A percentile compares a stretch with the other conserved stretches of the same genome.
Evolutionary conservation across 2,888 invertebrate genomes (phyloP).

Genomic region (Chloroclysta siterata): DNA sequence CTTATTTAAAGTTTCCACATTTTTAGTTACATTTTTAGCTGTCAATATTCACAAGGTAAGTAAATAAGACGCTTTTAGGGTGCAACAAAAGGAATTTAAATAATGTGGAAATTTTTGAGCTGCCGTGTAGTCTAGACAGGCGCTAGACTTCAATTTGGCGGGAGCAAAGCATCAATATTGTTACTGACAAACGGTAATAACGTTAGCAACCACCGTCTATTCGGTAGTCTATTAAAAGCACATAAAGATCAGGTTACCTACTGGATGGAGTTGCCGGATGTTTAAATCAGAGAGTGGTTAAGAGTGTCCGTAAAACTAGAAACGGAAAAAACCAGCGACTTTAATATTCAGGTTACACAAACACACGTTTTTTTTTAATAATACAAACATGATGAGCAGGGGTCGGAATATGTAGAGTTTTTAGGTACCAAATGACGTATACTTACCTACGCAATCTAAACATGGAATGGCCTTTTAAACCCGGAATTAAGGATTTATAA

Average conservation of each 20-base stretch:
- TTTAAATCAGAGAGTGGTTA: too few species aligned
- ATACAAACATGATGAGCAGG: too few species aligned
- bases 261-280: too few species aligned
- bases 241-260: slow-evolving; percentile 1
- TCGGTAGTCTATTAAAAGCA: slow-evolving; percentile 19
- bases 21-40: background rate
- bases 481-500: too few species aligned
- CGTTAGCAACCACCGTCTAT: slow-evolving; percentile 25
- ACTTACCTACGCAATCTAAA: too few species aligned
- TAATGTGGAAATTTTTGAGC: slow-evolving; percentile 36
- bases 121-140: slow-evolving; percentile 59
- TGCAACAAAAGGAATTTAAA: slow-evolving; percentile 29
- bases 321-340: too few species aligned
- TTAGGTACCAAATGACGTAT: too few species aligned
- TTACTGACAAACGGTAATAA: slow-evolving; percentile 55
- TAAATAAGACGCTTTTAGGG: slow-evolving; percentile 17
- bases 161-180: slow-evolving; percentile 48
- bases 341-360: too few species aligned
- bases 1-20: background rate
- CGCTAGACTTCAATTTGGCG: slow-evolving; percentile 59
- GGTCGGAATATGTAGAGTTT: too few species aligned
- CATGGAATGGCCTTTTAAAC: too few species aligned
- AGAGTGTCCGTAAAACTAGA: too few species aligned
- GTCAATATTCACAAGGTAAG: slow-evolving; percentile 14
- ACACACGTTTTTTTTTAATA: too few species aligned